A percentile compares a stretch with the other conserved stretches of the same genome.
These are phyloP conservation scores for Ganaspis brasiliensis DNA, from an alignment of 2,888 invertebrate species.

Conservation along the genomic window DNA sequence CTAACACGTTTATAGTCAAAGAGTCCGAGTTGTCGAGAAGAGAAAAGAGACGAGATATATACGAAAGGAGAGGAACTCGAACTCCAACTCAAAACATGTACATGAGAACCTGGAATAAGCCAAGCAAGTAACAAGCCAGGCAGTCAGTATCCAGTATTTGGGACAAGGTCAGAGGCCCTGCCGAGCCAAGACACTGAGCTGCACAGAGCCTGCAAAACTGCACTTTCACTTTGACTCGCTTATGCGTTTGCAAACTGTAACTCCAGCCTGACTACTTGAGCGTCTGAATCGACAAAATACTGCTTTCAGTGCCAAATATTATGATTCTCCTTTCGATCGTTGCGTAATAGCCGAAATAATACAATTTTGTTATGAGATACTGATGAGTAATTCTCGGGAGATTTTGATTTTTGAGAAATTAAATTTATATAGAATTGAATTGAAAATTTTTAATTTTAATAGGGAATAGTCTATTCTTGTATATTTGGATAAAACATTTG, in stretches of 20 bases:
- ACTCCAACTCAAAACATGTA: neutral
- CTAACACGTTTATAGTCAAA: conserved; percentile 58
- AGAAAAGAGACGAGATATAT: conserved; percentile 51
- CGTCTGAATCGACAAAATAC: neutral
- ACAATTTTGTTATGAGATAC: too few relatives aligned
- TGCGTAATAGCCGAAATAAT: too few relatives aligned
- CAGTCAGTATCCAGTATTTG: conserved; percentile 77
- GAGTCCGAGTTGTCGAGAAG: conserved; percentile 47
- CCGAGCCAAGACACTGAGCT: conserved; percentile 71
- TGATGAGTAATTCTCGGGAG: too few relatives aligned
- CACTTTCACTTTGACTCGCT: conserved; percentile 76
- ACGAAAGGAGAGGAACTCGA: conserved; percentile 14
- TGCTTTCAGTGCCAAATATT: too few relatives aligned
- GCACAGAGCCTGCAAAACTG: conserved; percentile 69
- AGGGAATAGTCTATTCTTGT: too few relatives aligned
- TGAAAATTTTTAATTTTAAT: too few relatives aligned
- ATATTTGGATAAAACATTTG: too few relatives aligned
- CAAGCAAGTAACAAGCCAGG: conserved; percentile 65
- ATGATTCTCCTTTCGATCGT: too few relatives aligned
- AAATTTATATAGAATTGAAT: too few relatives aligned
- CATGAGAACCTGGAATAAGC: conserved; percentile 56
- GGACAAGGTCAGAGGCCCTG: conserved; percentile 81
- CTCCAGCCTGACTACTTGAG: conserved; percentile 54
- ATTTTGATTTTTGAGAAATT: too few relatives aligned
- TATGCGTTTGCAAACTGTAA: conserved; percentile 59